phyloP scores from a whole-genome alignment of 2,888 invertebrate genomes.

The Drosophila testacea region DNA sequence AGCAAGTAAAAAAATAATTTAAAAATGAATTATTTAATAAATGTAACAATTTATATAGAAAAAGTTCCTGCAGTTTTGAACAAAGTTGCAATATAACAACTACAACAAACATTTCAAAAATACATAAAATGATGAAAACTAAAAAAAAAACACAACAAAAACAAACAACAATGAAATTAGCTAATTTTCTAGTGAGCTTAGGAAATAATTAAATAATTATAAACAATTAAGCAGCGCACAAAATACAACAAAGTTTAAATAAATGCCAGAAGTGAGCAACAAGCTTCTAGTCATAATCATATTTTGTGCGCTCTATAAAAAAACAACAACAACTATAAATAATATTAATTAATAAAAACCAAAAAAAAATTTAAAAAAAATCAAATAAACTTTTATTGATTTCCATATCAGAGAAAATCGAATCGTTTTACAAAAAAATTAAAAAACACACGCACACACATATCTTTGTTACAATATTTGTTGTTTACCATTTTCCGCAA shows the following conservation, averaged over 20 bases:
- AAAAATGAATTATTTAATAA: slow-evolving; percentile 27
- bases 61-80: slow-evolving; percentile 77
- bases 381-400: slow-evolving; percentile 33
- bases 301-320: slow-evolving; percentile 48
- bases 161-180: slow-evolving; percentile 15
- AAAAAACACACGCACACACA: slow-evolving; percentile 46
- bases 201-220: slow-evolving; percentile 35
- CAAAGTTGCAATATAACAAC: slow-evolving; percentile 65
- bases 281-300: slow-evolving; percentile 58
- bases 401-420: slow-evolving; percentile 51
- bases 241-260: slow-evolving; percentile 36
- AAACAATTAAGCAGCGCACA: slow-evolving; percentile 28
- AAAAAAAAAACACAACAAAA: background rate
- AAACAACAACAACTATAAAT: slow-evolving; percentile 7
- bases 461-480: slow-evolving; percentile 67
- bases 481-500: slow-evolving; percentile 38
- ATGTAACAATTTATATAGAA: slow-evolving; percentile 55
- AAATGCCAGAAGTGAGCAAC: slow-evolving; percentile 54
- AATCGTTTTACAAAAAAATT: slow-evolving; percentile 46
- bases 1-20: slow-evolving; percentile 14
- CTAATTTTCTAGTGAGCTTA: slow-evolving; percentile 57
- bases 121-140: slow-evolving; percentile 17
- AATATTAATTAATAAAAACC: slow-evolving; percentile 11
- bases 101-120: slow-evolving; percentile 38
- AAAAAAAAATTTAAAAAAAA: slow-evolving; percentile 1